Percentiles rank a stretch among this genome's conserved stretches.
Conservation (phyloP, 2,797 vertebrate species). For the Anguilla obscura region DNA sequence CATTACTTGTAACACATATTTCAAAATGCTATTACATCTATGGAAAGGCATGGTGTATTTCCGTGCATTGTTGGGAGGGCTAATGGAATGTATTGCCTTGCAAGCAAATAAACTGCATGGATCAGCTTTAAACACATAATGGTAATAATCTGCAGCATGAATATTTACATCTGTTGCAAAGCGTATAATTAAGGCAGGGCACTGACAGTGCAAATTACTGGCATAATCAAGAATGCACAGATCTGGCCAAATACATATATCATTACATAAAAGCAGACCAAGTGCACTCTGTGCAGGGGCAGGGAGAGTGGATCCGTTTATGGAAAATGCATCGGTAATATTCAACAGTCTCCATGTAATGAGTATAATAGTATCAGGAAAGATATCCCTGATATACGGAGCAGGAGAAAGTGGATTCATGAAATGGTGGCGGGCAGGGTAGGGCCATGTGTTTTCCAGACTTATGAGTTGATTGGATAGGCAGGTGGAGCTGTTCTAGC, state of each 20-base stretch:
- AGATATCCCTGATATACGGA: neutral
- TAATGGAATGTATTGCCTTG: neutral
- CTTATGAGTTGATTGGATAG: neutral
- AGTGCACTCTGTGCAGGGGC: neutral
- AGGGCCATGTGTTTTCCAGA: neutral
- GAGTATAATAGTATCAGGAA: neutral
- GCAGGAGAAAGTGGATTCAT: neutral
- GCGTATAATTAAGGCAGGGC: neutral
- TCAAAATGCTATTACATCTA: conserved; percentile 5
- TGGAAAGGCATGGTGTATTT: neutral
- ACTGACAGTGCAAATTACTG: conserved; percentile 8
- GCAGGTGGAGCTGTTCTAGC: neutral
- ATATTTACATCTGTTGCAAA: neutral
- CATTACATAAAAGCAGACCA: neutral
- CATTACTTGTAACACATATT: neutral
- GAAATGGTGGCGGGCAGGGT: neutral
- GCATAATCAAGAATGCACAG: neutral
- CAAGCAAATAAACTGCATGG: neutral
- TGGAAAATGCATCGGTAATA: neutral
- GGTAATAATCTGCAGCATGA: conserved; percentile 3
- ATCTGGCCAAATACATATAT: neutral
- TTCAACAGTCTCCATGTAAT: neutral
- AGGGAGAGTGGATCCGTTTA: neutral
- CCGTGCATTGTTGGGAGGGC: neutral
- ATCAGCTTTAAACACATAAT: neutral